Base-by-base conservation (phyloP, 2,888 invertebrate species). In the Drosophila longiperda region DNA sequence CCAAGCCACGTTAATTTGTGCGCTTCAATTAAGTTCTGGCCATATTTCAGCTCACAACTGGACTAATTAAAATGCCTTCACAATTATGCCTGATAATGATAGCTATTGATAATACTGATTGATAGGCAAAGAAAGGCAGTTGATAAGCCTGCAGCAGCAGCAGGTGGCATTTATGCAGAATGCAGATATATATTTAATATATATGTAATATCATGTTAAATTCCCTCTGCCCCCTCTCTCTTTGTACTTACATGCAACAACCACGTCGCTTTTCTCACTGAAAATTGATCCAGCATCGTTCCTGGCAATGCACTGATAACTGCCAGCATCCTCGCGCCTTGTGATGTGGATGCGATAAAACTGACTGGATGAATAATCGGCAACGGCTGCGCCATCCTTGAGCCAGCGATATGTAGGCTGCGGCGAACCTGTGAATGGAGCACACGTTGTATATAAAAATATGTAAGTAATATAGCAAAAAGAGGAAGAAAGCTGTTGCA, bases 281-380 rank as follows among this genome's bases (percentile, higher is more conserved):
- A 98, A 96, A 92, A 98, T 97, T 76, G 98, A 97, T 66, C 99
- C 99, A 65, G 97, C 97, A 85, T 96, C 96, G 93, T 99, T 99
- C 90, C 96, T 95, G 32, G 98, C 98, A 80, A 98, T 96, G 94
- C 98, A 98, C 92, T 98, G 96, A 94, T 99, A 99, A 72, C 96
- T 95, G 58, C 99, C 99, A 64, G 97, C 97, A 93, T 98, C 97
- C 89, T 96, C 95, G 72, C 96, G 94, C 85, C 95, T 95, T 61
- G 98, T 96, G 91, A 96, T 96, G 89, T 96, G 95, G 86, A 98
- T 97, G 92, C 96, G 96, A 93, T 96, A 97, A 93, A 96, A 97
- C 87, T 96, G 95, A 91, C 97, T 97, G 20, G 96, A 95, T 65
- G 97, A 96, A 91, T 96, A 96, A 91, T 98, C 97, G 72, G 95